Conservation (phyloP, 2,797 vertebrate genomes). For the Valencia hispanica region DNA sequence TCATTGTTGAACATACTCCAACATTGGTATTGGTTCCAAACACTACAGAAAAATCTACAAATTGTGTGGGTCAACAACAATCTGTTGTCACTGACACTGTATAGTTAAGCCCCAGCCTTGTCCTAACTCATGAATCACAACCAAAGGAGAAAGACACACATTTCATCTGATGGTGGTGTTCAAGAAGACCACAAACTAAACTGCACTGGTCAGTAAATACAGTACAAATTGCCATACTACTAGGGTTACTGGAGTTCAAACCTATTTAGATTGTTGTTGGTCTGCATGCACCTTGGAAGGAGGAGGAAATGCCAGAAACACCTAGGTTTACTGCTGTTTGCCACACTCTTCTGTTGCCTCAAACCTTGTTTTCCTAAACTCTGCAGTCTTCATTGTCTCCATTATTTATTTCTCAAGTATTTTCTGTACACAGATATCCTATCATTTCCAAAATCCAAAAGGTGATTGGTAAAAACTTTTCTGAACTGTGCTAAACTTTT, state of each 20-base stretch:
- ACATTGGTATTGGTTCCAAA: not conserved
- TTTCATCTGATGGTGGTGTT: not conserved
- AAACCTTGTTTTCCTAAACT: not conserved
- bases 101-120: not conserved
- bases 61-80: not conserved
- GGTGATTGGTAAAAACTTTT: not conserved
- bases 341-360: not conserved
- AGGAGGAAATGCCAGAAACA: not conserved
- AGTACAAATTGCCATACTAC: too few species aligned
- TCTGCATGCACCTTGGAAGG: not conserved
- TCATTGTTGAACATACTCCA: not conserved
- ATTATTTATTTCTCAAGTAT: not conserved
- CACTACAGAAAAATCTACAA: not conserved
- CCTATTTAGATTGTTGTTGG: not conserved
- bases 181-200: not conserved
- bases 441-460: not conserved
- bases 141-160: not conserved
- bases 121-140: not conserved
- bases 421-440: not conserved
- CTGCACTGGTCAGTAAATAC: not conserved
- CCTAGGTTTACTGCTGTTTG: not conserved
- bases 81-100: not conserved
- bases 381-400: not conserved
- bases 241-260: not conserved
- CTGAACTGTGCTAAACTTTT: not conserved